These are phyloP conservation scores for Agrochola lota DNA, from an alignment of 2,888 invertebrate genomes.

Conservation along the genomic window DNA sequence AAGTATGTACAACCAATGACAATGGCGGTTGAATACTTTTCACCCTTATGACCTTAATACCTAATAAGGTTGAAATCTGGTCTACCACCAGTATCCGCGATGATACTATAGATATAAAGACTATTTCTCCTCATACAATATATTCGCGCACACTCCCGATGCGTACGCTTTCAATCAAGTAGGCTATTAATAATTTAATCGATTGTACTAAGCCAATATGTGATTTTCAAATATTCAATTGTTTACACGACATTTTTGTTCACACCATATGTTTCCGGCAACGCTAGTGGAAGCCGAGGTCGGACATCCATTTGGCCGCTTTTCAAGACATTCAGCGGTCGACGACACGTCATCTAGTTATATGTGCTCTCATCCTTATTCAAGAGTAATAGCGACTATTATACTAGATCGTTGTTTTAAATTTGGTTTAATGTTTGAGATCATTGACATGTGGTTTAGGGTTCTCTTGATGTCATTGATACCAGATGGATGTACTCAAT, in stretches of 20 bases:
- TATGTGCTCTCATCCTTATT: slow-evolving; percentile 49
- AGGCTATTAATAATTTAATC: slow-evolving; percentile 30
- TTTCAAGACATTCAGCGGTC: slow-evolving; percentile 73
- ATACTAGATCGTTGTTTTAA: slow-evolving; percentile 30
- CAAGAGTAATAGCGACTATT: slow-evolving; percentile 47
- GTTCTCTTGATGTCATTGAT: neutral
- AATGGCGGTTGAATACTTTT: neutral
- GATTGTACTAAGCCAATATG: slow-evolving; percentile 31
- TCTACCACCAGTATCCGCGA: neutral
- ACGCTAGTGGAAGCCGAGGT: slow-evolving; percentile 62
- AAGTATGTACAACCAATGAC: neutral
- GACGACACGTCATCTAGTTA: slow-evolving; percentile 68
- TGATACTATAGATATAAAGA: neutral
- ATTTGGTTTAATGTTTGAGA: slow-evolving; percentile 24
- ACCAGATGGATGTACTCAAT: neutral
- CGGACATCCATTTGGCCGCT: slow-evolving; percentile 72
- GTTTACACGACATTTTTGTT: slow-evolving; percentile 71
- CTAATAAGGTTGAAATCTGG: neutral
- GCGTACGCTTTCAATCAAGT: slow-evolving; percentile 22
- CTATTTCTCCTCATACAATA: neutral
- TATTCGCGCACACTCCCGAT: neutral
- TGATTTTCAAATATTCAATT: slow-evolving; percentile 55
- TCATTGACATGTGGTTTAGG: slow-evolving; percentile 54
- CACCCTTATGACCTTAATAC: neutral
- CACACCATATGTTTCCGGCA: slow-evolving; percentile 73